Evolutionary conservation across 1,140 invertebrate genomes (phyloP).

Genomic region (Parapsyche elsis): DNA sequence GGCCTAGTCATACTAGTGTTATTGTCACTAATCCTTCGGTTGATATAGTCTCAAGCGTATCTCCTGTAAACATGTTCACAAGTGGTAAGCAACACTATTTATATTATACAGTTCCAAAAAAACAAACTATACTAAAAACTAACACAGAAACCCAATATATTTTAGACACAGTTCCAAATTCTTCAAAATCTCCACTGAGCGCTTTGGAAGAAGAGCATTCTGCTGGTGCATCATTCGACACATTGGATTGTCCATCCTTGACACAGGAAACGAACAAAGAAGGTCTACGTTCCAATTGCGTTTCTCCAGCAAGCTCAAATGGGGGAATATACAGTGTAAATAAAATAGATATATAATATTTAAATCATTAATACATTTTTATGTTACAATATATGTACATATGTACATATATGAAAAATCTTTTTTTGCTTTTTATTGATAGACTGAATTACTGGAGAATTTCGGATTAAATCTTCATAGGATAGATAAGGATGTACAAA

Average conservation of each 20-base stretch:
- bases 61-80: constrained; percentile 60
- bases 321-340: constrained; percentile 87
- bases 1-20: constrained; percentile 66
- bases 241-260: constrained; percentile 60
- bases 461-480: constrained; percentile 93
- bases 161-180: background rate
- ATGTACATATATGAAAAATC: background rate
- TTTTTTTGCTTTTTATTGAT: constrained; percentile 54
- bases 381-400: background rate
- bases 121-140: too few species aligned
- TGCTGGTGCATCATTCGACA: constrained; percentile 64
- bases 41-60: constrained; percentile 66
- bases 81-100: too few species aligned
- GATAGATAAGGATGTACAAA: constrained; percentile 96
- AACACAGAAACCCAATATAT: too few species aligned
- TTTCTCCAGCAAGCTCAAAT: constrained; percentile 85
- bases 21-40: constrained; percentile 76
- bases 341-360: background rate
- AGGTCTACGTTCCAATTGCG: constrained; percentile 67
- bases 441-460: constrained; percentile 85
- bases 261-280: constrained; percentile 59
- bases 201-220: constrained; percentile 65
- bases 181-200: constrained; percentile 58
- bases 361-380: constrained; percentile 1
- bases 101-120: too few species aligned